These are phyloP conservation scores for Aviceda subcristata DNA, from an alignment of 2,113 vertebrate species.

Conservation along the genomic window DNA sequence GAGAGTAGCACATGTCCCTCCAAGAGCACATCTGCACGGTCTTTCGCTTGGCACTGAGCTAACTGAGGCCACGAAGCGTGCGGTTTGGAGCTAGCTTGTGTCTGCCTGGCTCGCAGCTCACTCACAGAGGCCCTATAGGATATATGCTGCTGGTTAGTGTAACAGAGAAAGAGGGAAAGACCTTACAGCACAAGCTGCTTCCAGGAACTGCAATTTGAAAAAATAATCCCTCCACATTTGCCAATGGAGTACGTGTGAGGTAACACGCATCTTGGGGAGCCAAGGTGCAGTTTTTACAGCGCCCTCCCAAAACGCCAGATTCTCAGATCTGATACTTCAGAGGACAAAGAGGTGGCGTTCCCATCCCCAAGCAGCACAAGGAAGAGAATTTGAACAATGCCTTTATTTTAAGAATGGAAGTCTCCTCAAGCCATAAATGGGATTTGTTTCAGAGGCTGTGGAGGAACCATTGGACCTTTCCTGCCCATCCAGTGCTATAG, in stretches of 20 bases:
- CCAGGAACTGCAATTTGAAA: fast-evolving
- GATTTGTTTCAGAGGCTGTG: neutral
- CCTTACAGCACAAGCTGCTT: neutral
- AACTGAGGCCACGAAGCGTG: neutral
- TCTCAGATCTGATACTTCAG: neutral
- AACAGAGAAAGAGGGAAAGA: neutral
- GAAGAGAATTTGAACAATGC: neutral
- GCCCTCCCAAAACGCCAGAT: neutral
- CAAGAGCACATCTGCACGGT: neutral
- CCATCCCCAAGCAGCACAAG: neutral
- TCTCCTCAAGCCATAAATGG: neutral
- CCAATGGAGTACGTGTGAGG: neutral
- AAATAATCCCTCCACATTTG: fast-evolving
- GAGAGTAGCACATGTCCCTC: neutral
- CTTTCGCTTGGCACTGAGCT: neutral
- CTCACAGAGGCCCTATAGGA: neutral
- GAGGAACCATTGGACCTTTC: neutral
- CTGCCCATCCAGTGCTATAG: neutral
- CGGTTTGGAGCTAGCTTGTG: neutral
- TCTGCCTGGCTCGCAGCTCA: neutral
- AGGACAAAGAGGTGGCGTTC: neutral
- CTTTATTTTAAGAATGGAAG: neutral
- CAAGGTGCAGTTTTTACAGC: neutral
- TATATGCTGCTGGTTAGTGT: neutral
- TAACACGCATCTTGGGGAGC: fast-evolving